Evolutionary conservation across 2,113 vertebrate genomes (phyloP).

Genomic region (Embiotoca jacksoni): DNA sequence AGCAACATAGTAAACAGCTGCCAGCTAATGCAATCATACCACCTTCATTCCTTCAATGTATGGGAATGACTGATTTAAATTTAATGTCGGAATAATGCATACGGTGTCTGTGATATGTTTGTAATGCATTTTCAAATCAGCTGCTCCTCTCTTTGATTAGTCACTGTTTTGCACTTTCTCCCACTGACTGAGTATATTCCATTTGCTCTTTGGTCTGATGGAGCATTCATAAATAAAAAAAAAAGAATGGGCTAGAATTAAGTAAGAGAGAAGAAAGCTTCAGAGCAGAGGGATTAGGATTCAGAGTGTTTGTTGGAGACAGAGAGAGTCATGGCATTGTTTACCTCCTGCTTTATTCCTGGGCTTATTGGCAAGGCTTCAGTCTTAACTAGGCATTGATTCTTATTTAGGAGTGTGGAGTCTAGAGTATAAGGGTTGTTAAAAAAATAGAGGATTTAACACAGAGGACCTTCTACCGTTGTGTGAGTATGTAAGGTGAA

Average conservation of each 20-base stretch:
- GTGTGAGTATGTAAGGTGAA: not conserved
- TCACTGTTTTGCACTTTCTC: conserved; percentile 30
- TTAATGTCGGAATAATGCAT: conserved; percentile 13
- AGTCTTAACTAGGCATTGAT: conserved; percentile 69
- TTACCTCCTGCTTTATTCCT: conserved; percentile 67
- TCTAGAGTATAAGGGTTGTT: conserved; percentile 17
- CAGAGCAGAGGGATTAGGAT: conserved; percentile 57
- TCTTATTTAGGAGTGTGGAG: conserved; percentile 56
- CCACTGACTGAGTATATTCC: conserved; percentile 40
- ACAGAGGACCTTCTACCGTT: not conserved
- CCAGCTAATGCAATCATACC: conserved; percentile 4
- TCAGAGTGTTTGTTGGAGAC: conserved; percentile 59
- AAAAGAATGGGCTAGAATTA: conserved; percentile 42
- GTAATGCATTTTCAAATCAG: conserved; percentile 46
- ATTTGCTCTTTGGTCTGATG: conserved; percentile 63
- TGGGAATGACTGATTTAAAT: conserved; percentile 30
- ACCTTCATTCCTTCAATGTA: conserved; percentile 11
- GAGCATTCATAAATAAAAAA: conserved; percentile 52
- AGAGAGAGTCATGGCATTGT: conserved; percentile 53
- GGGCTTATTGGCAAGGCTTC: conserved; percentile 56
- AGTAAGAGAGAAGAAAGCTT: conserved; percentile 45
- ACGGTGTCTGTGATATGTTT: conserved; percentile 35
- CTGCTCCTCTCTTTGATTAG: conserved; percentile 51
- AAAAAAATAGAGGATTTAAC: conserved; percentile 34
- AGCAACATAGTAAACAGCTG: conserved; percentile 14